Percentiles rank a stretch among this genome's conserved stretches.
These are phyloP conservation scores for Coecobrya sp. DNA, from an alignment of 2,888 invertebrate species.

Conservation along the genomic window DNA sequence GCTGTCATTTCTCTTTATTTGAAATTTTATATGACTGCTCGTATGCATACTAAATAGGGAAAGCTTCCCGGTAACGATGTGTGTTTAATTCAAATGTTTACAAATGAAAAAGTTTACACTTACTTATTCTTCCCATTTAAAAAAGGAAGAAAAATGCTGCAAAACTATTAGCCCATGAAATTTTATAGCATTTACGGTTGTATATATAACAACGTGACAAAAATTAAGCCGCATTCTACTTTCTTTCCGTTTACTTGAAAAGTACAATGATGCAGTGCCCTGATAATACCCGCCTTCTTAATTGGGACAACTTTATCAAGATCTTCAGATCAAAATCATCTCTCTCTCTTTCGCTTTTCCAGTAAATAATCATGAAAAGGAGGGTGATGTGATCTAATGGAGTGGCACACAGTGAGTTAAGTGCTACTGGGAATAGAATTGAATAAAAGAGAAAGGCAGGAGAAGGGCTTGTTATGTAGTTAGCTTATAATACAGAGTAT, in stretches of 20 bases:
- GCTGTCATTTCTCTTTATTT: too few relatives aligned
- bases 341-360: constrained; percentile 24
- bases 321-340: constrained; percentile 65
- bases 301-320: constrained; percentile 80
- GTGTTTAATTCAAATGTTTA: too few relatives aligned
- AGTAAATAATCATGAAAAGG: constrained; percentile 62
- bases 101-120: background rate
- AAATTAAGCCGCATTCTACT: constrained; percentile 17
- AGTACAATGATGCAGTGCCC: background rate
- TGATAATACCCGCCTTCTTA: constrained; percentile 67
- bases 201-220: background rate
- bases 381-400: constrained; percentile 80
- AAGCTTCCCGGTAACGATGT: too few relatives aligned
- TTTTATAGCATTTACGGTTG: background rate
- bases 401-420: constrained; percentile 76
- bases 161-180: too few relatives aligned
- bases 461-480: constrained; percentile 53
- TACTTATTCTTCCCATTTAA: too few relatives aligned
- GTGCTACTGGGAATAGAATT: constrained; percentile 62
- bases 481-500: constrained; percentile 34
- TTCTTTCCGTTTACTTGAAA: constrained; percentile 38
- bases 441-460: constrained; percentile 64
- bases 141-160: too few relatives aligned
- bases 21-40: too few relatives aligned
- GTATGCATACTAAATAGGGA: too few relatives aligned